Evolutionary conservation across 2,113 vertebrate species (phyloP).

Genomic region (Ivindomyrus marchei): DNA sequence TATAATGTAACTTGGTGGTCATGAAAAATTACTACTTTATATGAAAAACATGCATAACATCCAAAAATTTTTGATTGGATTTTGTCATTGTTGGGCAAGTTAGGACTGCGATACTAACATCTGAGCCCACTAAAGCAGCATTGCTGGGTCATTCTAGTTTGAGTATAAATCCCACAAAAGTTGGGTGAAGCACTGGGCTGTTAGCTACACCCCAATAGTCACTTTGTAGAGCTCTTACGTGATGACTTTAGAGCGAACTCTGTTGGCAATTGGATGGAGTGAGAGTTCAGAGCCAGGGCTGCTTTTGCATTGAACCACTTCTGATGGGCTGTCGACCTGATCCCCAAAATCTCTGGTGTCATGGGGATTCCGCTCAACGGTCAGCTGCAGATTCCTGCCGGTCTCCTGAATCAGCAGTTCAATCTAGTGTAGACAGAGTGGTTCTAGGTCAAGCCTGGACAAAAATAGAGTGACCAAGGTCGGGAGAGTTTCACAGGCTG

Average conservation of each 20-base stretch:
- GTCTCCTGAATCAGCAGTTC: slow-evolving; percentile 81
- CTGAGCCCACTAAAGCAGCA: not conserved
- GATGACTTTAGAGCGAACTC: slow-evolving; percentile 56
- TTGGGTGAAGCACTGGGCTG: not conserved
- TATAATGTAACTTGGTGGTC: not conserved
- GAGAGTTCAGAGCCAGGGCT: not conserved
- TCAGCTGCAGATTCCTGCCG: slow-evolving; percentile 81
- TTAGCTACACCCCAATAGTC: not conserved
- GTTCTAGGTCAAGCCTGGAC: not conserved
- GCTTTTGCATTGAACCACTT: not conserved
- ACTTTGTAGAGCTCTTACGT: slow-evolving; percentile 51
- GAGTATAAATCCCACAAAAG: not conserved
- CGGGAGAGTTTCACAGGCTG: not conserved
- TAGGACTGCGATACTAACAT: not conserved
- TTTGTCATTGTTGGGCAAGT: not conserved
- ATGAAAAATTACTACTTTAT: not conserved
- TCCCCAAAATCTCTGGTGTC: slow-evolving; percentile 43
- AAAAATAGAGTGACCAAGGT: not conserved
- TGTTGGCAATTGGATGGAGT: slow-evolving; percentile 42
- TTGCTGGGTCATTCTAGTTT: not conserved
- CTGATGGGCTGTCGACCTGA: slow-evolving; percentile 21
- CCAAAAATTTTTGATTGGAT: not conserved
- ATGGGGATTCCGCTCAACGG: slow-evolving; percentile 81
- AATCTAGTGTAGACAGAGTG: slow-evolving; percentile 57
- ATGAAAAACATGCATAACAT: not conserved